Base-by-base conservation (phyloP, 2,113 vertebrate species). In the Scomber colias region DNA sequence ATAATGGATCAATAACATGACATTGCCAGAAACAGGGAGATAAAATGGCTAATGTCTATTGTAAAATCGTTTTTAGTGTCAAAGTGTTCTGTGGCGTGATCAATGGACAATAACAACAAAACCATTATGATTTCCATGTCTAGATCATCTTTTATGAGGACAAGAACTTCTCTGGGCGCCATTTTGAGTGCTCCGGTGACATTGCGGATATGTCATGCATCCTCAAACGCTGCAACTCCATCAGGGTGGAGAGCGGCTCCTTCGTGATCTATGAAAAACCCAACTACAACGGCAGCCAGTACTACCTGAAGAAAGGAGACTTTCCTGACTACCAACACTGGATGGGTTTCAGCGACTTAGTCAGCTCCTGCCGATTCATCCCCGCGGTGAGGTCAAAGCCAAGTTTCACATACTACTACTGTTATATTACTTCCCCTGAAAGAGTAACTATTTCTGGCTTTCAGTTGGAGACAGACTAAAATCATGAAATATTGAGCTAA, bases 61-160 rank as follows among this genome's bases (percentile, higher is more conserved):
- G 9, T 40, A 8, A 40, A 8, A 40, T 40, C 8, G 10, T 9
- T 40, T 40, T 40, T 40, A 40, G 6, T 40, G 35, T 40, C 9
- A 40, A 40, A 40, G 8, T 40, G 8, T 40, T 7, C 35, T 40
- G 35, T 7, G 9, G 35, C 35, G 9, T 40, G 35, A 40, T 40
- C 6, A 7, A 9, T 40, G 35, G 9, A 40, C 8, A 40, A 40
- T 40, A 40, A 40, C 35, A 40, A 60, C 16, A 50, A 60, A 55
- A 11, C 2, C 31, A 3, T 13, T 49, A 2, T n/a, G 5, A 4
- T 71, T 35, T 79, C 17, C 11, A n/a, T 15, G 24, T 84, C 30
- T 16, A 95, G 93, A 92, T 94, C 0, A 90, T 90, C 65, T 95
- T 94, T 79, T 94, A 92, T 12, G 93, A 95, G 79, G 85, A 90